Base-by-base conservation (phyloP, 2,797 vertebrate genomes). In the Enteromius trimaculatus region DNA sequence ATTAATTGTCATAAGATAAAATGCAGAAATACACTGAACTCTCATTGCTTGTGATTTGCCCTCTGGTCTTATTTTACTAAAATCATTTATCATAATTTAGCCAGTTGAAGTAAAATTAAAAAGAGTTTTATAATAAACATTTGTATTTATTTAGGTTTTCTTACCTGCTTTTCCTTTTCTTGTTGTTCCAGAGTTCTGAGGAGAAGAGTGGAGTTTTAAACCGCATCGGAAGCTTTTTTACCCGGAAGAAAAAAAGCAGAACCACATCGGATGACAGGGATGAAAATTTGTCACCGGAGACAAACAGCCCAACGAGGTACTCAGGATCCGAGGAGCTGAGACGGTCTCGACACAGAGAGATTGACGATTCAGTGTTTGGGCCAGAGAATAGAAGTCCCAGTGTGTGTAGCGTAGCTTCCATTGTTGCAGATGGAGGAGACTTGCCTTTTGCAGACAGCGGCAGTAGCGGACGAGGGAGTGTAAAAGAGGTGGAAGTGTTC, bases 371-470 rank as follows among this genome's bases (percentile, higher is more conserved):
- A 14, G 83, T 76, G 10, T 49, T 79, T 6, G 74, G 49, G 17
- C n/a, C 53, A 1, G 72, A 55, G 51, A 85, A 78, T 51, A 13
- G 77, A 78, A 90, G 89, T 77, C 87, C 71, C 80, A 91, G 92
- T 13, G 6, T 69, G 53, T 78, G 84, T 0, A 94, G 92, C 42
- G 2, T 82, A 4, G 53, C 55, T 9, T 94, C 92, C 23, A 13
- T 89, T 66, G 2, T 70, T 5, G 19, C 72, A 0, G 83, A 86
- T 60, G 91, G 86, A 1, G 87, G 80, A 0, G 89, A 92, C 4
- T 4, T 95, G 37, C 93, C 93, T 0, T 95, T 95, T 1, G 93
- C 92, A 0, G 93, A 95, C 68, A 94, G 93, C 0, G 86, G 87
- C 88, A 93, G 94, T 88, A 92, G 92, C 1, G 86, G 91, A 60